Conservation (phyloP, 2,888 invertebrate genomes). For the Petrolisthes manimaculis region DNA sequence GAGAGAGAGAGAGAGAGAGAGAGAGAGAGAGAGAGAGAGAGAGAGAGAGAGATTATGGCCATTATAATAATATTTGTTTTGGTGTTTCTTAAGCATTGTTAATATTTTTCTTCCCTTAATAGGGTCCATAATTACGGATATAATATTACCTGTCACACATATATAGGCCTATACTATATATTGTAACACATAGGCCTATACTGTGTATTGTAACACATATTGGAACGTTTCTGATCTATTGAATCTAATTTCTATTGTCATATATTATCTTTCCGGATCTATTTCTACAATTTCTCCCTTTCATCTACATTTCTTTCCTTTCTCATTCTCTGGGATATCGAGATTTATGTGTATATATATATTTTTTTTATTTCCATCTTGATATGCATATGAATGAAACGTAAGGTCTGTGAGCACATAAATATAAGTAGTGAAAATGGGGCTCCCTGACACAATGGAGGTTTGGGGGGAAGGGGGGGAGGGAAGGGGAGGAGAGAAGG, state of each 20-base stretch:
- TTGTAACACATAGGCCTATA: too few species aligned
- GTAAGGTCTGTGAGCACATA: neutral
- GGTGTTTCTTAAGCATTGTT: too few species aligned
- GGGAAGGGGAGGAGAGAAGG: neutral
- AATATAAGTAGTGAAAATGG: slow-evolving; percentile 13
- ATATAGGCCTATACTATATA: too few species aligned
- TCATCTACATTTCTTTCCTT: neutral
- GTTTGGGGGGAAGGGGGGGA: neutral
- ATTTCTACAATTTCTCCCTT: neutral
- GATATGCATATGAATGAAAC: slow-evolving; percentile 1
- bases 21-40: too few species aligned
- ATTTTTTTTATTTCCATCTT: neutral
- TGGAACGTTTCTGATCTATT: too few species aligned
- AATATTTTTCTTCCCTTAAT: too few species aligned
- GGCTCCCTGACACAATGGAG: neutral
- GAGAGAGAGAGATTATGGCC: too few species aligned
- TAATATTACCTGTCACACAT: neutral
- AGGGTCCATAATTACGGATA: neutral
- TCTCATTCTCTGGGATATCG: neutral
- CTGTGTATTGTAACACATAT: too few species aligned
- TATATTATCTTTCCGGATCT: neutral
- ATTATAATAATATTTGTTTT: too few species aligned
- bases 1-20: slow-evolving; percentile 23
- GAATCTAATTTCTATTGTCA: neutral
- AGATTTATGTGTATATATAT: neutral